Base-by-base conservation (phyloP, 2,113 vertebrate genomes). In the Clarias batrachus region DNA sequence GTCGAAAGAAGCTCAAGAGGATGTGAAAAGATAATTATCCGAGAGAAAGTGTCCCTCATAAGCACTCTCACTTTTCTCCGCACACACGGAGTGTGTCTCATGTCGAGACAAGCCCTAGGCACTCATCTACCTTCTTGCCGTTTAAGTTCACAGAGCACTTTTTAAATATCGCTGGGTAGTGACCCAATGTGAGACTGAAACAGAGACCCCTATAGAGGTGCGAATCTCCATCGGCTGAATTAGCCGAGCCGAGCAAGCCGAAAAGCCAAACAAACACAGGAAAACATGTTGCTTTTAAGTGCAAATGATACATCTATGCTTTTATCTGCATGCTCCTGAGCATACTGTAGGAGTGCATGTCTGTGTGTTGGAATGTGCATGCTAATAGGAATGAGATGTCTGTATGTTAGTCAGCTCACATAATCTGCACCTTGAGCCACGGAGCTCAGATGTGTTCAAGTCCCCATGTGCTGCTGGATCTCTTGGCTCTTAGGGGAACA, bases 21-120 rank as follows among this genome's bases (percentile, higher is more conserved):
- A 95, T 95, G 94, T 95, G 82, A 88, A 95, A 94, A 95, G 95
- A 96, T 96, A 95, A 96, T 95, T 95, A 96, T 95, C 94, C 93
- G 88, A 89, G 93, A 94, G 94, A 95, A 91, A 93, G 90, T 91
- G 93, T 94, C 93, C 93, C 93, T 83, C 88, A 93, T 90, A 78
- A 83, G 81, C 81, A 74, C 66, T 81, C 54, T 86, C 71, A 70
- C 65, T 70, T 70, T 60, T 48, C 66, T 25, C 48, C 73, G 65
- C 37, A 19, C 80, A 76, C 80, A 82, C 57, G n/a, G n/a, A n/a
- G n/a, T n/a, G n/a, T n/a, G n/a, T n/a, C n/a, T 65, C 68, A 78
- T 37, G 78, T 30, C 25, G 56, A 27, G 6, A 80, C 62, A 33
- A 33, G 37, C 87, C 23, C 23, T 81, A 59, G 63, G 12, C 77